Percentiles rank a stretch among this genome's conserved stretches.
Evolutionary conservation across 2,888 invertebrate species (phyloP).

Genomic region (Fabriciana adippe): DNA sequence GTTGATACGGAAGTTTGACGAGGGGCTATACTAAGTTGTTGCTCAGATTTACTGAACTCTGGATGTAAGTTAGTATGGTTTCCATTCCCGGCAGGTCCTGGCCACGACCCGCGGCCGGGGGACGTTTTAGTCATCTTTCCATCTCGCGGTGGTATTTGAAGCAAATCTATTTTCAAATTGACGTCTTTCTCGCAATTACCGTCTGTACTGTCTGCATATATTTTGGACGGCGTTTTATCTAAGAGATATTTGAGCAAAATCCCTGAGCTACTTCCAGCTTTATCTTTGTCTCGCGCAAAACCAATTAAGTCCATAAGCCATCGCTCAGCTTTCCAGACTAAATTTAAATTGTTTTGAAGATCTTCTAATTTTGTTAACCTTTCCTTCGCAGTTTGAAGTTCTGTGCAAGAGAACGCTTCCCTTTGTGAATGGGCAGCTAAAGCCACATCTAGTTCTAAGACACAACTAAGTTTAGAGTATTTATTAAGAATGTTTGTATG

Average conservation of each 20-base stretch:
- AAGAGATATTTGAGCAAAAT: conserved; percentile 72
- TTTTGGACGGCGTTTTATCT: conserved; percentile 61
- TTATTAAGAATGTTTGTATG: conserved; percentile 94
- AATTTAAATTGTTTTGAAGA: conserved; percentile 92
- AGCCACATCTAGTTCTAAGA: conserved; percentile 95
- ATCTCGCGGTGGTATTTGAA: conserved; percentile 87
- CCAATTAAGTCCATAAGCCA: conserved; percentile 98
- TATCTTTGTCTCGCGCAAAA: conserved; percentile 91
- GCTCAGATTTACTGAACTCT: conserved; percentile 93
- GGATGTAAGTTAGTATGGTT: conserved; percentile 80
- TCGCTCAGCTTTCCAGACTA: conserved; percentile 95
- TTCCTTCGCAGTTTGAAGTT: conserved; percentile 93
- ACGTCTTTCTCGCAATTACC: conserved; percentile 75
- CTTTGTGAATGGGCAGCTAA: conserved; percentile 96
- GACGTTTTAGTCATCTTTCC: conserved; percentile 89
- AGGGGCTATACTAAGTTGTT: conserved; percentile 83
- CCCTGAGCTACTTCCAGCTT: conserved; percentile 70
- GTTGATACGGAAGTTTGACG: conserved; percentile 78
- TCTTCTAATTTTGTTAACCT: conserved; percentile 91
- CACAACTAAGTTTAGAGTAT: conserved; percentile 96
- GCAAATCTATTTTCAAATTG: conserved; percentile 72
- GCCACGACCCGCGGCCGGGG: conserved; percentile 92
- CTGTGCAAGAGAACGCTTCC: conserved; percentile 96
- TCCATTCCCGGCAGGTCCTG: conserved; percentile 87
- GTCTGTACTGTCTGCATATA: conserved; percentile 56